Evolutionary conservation across 30 jellyfish, hydroid and myxozoan genomes (phyloP).

Genomic region (Catostylus mosaicus): DNA sequence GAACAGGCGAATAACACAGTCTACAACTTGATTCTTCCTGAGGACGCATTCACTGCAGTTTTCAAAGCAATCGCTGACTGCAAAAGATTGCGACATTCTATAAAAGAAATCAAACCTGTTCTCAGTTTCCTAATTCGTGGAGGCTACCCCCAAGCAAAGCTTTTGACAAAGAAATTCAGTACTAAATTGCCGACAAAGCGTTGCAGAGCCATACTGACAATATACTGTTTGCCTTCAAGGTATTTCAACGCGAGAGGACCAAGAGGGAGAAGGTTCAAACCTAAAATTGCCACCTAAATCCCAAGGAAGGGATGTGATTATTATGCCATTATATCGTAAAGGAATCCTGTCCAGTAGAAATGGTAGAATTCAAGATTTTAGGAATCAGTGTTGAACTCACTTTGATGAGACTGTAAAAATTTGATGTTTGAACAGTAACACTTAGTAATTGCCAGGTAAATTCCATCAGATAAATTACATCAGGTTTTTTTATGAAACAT

Average conservation of each 20-base stretch:
- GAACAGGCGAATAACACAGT: not conserved
- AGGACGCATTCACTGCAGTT: slow-evolving; percentile 21
- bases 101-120: slow-evolving; percentile 39
- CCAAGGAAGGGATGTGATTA: no score
- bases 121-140: slow-evolving; percentile 53
- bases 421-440: no score
- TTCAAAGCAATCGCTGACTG: slow-evolving; percentile 47
- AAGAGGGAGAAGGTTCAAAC: slow-evolving; percentile 18
- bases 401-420: no score
- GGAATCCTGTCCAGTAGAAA: no score
- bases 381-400: no score
- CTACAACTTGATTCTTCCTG: slow-evolving; percentile 1
- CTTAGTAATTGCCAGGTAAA: no score
- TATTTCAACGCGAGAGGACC: slow-evolving; percentile 37
- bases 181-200: slow-evolving; percentile 54
- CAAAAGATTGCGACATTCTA: slow-evolving; percentile 38
- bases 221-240: slow-evolving; percentile 19
- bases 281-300: no score
- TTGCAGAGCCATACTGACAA: slow-evolving; percentile 52
- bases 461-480: no score
- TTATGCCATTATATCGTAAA: no score
- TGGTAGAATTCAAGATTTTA: no score
- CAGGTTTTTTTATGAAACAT: no score
- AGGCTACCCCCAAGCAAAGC: slow-evolving; percentile 42
- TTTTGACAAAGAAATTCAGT: slow-evolving; percentile 57